These are phyloP conservation scores for Leptobrachium leishanense DNA, from an alignment of 2,113 vertebrate species.

Conservation along the genomic window DNA sequence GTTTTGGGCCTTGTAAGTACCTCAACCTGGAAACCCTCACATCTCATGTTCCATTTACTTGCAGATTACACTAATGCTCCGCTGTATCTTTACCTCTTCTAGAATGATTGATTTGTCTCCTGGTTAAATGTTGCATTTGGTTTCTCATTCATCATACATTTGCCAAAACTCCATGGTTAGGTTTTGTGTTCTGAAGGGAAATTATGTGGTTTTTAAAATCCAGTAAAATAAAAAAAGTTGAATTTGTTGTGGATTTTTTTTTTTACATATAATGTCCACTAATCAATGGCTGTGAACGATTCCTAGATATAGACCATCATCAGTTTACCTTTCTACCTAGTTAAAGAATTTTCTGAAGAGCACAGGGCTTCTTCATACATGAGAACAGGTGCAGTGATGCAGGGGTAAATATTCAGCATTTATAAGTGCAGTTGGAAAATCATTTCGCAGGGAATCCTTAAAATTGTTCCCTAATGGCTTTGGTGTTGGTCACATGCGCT, in stretches of 20 bases:
- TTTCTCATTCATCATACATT: not conserved
- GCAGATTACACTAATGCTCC: too few relatives aligned
- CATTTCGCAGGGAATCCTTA: slow-evolving; percentile 85
- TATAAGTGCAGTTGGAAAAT: slow-evolving; percentile 88
- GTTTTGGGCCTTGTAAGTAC: too few relatives aligned
- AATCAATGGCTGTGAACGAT: not conserved
- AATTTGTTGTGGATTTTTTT: not conserved
- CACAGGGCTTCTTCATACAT: slow-evolving; percentile 53
- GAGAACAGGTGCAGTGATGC: slow-evolving; percentile 77
- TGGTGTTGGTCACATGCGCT: slow-evolving; percentile 81
- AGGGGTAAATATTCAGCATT: slow-evolving; percentile 86
- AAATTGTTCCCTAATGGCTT: slow-evolving; percentile 91
- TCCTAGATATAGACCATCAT: not conserved
- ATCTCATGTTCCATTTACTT: too few relatives aligned
- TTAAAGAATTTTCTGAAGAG: slow-evolving; percentile 57
- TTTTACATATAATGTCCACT: not conserved
- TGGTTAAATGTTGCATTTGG: too few relatives aligned
- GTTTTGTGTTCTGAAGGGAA: not conserved
- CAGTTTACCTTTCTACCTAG: slow-evolving; percentile 42
- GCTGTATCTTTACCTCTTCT: too few relatives aligned
- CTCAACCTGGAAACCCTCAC: too few relatives aligned
- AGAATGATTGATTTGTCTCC: too few relatives aligned
- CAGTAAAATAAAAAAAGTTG: too few relatives aligned
- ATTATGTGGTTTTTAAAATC: not conserved
- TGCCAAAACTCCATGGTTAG: not conserved